Evolutionary conservation across 2,797 vertebrate species (phyloP).

Genomic region (Phalanger gymnotis): DNA sequence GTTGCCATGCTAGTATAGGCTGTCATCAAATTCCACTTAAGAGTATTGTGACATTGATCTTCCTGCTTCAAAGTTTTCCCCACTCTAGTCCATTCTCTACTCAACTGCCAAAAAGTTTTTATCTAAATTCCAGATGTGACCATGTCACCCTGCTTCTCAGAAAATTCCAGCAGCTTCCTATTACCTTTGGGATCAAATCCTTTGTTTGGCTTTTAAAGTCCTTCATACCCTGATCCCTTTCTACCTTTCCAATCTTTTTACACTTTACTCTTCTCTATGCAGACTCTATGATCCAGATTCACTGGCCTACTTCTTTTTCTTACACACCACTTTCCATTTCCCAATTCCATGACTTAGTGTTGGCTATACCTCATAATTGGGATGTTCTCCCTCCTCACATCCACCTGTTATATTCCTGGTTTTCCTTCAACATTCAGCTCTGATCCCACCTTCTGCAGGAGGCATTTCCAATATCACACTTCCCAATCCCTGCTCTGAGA

Average conservation of each 20-base stretch:
- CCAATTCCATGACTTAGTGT: not conserved
- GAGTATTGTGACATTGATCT: not conserved
- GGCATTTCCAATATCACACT: not conserved
- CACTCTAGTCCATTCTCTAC: not conserved
- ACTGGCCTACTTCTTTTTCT: not conserved
- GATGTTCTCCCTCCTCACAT: not conserved
- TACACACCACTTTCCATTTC: not conserved
- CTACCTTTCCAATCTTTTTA: not conserved
- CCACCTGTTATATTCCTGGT: not conserved
- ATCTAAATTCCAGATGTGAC: not conserved
- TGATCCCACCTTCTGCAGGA: not conserved
- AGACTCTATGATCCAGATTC: not conserved
- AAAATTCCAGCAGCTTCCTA: not conserved
- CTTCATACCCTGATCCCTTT: not conserved
- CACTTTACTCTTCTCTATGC: not conserved
- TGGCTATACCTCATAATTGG: not conserved
- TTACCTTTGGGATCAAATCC: not conserved
- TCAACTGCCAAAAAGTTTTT: not conserved
- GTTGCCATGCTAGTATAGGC: not conserved
- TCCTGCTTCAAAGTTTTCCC: not conserved
- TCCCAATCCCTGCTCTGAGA: not conserved
- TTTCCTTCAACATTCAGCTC: not conserved
- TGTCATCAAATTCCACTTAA: not conserved
- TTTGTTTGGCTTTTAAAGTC: not conserved
- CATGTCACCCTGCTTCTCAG: not conserved